These are phyloP conservation scores for Mystacides longicornis DNA, from an alignment of 2,888 invertebrate genomes.

Conservation along the genomic window DNA sequence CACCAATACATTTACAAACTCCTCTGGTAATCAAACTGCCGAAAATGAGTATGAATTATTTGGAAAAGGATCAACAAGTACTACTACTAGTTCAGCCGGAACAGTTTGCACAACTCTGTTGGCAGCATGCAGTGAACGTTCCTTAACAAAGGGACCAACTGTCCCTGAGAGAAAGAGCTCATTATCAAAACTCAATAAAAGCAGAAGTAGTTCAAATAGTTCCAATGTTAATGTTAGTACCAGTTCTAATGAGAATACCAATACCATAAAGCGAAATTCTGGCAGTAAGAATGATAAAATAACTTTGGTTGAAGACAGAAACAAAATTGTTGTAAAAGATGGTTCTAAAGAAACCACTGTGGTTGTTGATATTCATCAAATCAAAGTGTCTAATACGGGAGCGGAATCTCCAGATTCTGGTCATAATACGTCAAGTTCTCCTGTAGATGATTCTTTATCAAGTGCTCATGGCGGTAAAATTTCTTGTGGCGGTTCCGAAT, in stretches of 20 bases:
- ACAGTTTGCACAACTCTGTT: conserved; percentile 80
- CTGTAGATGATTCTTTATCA: conserved; percentile 65
- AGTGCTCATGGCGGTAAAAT: conserved; percentile 64
- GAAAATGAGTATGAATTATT: conserved; percentile 88
- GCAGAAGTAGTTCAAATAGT: conserved; percentile 45
- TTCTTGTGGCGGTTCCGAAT: conserved; percentile 56
- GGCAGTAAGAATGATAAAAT: conserved; percentile 13
- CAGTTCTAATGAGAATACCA: conserved; percentile 38
- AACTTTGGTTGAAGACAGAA: conserved; percentile 1
- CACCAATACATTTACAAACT: conserved; percentile 61
- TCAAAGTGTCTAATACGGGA: conserved; percentile 46
- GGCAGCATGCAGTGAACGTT: conserved; percentile 59
- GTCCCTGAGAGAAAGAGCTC: conserved; percentile 81
- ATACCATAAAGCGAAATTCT: conserved; percentile 38
- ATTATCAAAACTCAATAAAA: conserved; percentile 52
- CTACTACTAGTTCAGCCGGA: conserved; percentile 84
- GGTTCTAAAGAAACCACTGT: conserved; percentile 45
- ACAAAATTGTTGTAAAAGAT: conserved; percentile 2
- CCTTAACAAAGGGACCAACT: conserved; percentile 59
- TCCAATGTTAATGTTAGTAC: conserved; percentile 48
- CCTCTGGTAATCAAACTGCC: conserved; percentile 64
- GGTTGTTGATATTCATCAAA: conserved; percentile 48
- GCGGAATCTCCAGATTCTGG: conserved; percentile 76
- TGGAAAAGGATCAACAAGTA: conserved; percentile 86
- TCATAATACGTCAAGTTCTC: conserved; percentile 73